Conservation (phyloP, 2,888 invertebrate species). For the Chorisops tibialis region DNA sequence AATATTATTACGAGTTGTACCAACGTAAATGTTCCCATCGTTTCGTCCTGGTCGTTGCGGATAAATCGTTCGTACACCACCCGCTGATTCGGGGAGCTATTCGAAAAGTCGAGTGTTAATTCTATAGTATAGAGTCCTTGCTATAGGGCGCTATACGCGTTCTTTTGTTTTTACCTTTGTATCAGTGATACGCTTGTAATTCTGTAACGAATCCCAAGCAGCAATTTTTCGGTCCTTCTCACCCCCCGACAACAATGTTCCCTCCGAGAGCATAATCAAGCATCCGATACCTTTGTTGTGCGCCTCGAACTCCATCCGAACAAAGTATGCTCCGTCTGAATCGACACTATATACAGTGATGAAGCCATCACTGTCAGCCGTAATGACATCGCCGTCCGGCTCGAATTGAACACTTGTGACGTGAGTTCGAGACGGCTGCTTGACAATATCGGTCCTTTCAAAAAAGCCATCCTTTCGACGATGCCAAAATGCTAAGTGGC, state of each 20-base stretch:
- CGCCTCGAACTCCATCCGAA: conserved; percentile 83
- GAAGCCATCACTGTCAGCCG: conserved; percentile 88
- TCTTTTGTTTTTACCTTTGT: conserved; percentile 63
- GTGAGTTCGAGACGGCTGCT: conserved; percentile 81
- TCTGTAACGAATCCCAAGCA: conserved; percentile 88
- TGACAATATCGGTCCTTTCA: conserved; percentile 83
- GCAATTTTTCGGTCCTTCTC: conserved; percentile 87
- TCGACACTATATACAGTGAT: conserved; percentile 88
- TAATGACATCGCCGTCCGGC: conserved; percentile 87
- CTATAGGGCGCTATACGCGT: no score
- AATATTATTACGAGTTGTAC: conserved; percentile 84
- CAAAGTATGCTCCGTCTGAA: conserved; percentile 84
- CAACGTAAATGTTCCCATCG: conserved; percentile 88
- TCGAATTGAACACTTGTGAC: conserved; percentile 87
- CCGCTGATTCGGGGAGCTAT: conserved; percentile 80
- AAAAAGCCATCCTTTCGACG: conserved; percentile 87
- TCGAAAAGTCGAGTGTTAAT: conserved; percentile 36
- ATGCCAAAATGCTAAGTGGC: conserved; percentile 91
- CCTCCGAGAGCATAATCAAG: conserved; percentile 83
- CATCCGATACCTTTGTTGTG: conserved; percentile 86
- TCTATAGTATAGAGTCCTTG: no score
- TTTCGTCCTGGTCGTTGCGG: conserved; percentile 83
- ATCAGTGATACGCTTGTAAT: conserved; percentile 85
- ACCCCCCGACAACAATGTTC: conserved; percentile 84
- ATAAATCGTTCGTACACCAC: conserved; percentile 85